Evolutionary conservation across 2,113 vertebrate genomes (phyloP), one percentile per base, ranked within the genome.

Genomic region (Melanotaenia duboulayi): DNA sequence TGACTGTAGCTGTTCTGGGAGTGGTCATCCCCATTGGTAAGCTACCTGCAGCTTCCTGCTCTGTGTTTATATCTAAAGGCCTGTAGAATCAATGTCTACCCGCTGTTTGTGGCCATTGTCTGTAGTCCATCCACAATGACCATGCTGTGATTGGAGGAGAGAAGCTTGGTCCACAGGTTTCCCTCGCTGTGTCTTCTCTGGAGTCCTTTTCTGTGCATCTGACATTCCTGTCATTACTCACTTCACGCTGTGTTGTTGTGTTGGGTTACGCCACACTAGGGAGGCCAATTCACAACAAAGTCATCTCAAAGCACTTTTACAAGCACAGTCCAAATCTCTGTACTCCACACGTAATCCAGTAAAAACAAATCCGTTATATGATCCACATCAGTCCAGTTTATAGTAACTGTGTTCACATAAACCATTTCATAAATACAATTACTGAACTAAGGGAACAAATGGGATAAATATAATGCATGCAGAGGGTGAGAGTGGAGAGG

Each of bases 11-110:
- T 42, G 94, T 97, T 74, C 91, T 99, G 83, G 97, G 97, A 62
- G 95, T 98, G 80, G 91, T 97, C 55, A 96, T 98, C 80, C 98
- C 97, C 85, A 95, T 98, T 17, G 97, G 97, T 99, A 93, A 95
- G 97, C 91, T 46, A 48, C 69, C 78, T 0, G 17, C 37, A 37
- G 70, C 52, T 32, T 50, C 25, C 48, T 56, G 72, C 20, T 80
- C 56, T 52, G 56, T 77, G 40, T 54, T 40, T 69, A 51, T 52
- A 65, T 70, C 78, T 65, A 7, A 46, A 77, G 40, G 75, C 28
- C 58, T 23, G 28, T 37, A 60, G 52, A 40, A 52, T 0, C 61
- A 42, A 24, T 60, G 72, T 86, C 42, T 57, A 44, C 71, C 55
- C 58, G 54, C 65, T 60, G 66, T 65, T 73, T 37, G 1, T 58